Base-by-base conservation (phyloP, 2,113 vertebrate species). In the Thalassarche chlororhynchos region DNA sequence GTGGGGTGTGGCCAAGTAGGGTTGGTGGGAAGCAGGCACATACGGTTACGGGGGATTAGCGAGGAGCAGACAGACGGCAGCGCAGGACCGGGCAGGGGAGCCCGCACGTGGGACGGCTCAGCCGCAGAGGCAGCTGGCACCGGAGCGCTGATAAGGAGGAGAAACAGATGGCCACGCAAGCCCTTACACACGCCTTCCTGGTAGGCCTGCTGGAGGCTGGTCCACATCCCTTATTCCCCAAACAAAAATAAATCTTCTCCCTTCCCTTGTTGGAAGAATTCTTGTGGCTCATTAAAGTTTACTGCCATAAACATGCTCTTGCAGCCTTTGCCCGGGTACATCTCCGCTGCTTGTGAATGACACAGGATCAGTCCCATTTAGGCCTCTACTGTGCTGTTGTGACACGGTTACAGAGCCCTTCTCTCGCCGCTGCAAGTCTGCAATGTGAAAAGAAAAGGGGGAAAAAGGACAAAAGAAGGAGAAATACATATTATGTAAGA, bases 81-180 rank as follows among this genome's bases (percentile, higher is more conserved):
- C 14, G 9, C 78, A 65, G 79, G 62, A 83, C 77, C 0, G 17
- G 87, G 87, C 93, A 94, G 69, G 77, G 74, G 91, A 96, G 77
- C 57, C 69, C 1, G 17, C 97, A 93, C 4, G 29, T 87, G 91
- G 81, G 91, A 82, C 8, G 9, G 94, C 94, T 93, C 79, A 93
- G 94, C 94, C 90, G 10, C 91, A 95, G 87, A 96, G 91, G 96
- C 96, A 94, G 96, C 94, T 96, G 96, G 96, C 94, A 96, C 74
- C 1, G 4, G 77, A 96, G 91, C 2, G 12, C 87, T 92, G 84
- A 96, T 96, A 96, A 92, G 89, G 91, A 97, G 94, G 84, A 96
- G 93, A 96, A 94, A 93, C 97, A 96, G 94, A 96, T 97, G 97
- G 97, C 81, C 91, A 68, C 5, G 32, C 77, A 87, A 96, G 84